Percentiles rank a stretch among this genome's conserved stretches.
Evolutionary conservation across 53 echinoderm and acorn worm species (phyloP).

Genomic region (Antedon mediterranea): DNA sequence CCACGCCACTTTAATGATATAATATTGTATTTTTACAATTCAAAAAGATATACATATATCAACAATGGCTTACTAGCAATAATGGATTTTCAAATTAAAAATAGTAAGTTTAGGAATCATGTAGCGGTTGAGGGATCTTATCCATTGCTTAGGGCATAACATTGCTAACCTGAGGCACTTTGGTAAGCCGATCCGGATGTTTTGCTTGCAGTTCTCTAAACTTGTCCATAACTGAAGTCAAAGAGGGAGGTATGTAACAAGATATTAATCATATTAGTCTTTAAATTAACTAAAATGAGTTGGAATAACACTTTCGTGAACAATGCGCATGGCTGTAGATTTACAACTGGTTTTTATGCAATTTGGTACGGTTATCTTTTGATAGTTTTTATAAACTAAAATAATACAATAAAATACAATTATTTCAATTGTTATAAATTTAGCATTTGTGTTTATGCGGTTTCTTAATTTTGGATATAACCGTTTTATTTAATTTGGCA

Average conservation of each 20-base stretch:
- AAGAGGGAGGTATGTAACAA: neutral
- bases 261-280: neutral
- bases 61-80: neutral
- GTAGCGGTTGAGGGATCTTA: neutral
- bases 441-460: too few species aligned
- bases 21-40: too few species aligned
- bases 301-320: neutral
- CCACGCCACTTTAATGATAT: too few species aligned
- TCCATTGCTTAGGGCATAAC: neutral
- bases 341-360: too few species aligned
- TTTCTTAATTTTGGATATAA: too few species aligned
- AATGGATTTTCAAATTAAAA: neutral
- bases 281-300: neutral
- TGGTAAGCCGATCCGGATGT: neutral
- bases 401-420: too few species aligned
- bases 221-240: neutral
- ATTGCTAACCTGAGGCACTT: neutral
- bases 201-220: neutral
- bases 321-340: neutral
- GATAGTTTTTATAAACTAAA: too few species aligned
- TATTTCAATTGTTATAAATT: too few species aligned
- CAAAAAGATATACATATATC: too few species aligned
- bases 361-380: too few species aligned
- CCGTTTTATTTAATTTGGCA: too few species aligned
- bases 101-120: neutral